Evolutionary conservation across 1,140 invertebrate genomes (phyloP), one percentile per base, ranked within the genome.

Genomic region (Argopecten irradians): DNA sequence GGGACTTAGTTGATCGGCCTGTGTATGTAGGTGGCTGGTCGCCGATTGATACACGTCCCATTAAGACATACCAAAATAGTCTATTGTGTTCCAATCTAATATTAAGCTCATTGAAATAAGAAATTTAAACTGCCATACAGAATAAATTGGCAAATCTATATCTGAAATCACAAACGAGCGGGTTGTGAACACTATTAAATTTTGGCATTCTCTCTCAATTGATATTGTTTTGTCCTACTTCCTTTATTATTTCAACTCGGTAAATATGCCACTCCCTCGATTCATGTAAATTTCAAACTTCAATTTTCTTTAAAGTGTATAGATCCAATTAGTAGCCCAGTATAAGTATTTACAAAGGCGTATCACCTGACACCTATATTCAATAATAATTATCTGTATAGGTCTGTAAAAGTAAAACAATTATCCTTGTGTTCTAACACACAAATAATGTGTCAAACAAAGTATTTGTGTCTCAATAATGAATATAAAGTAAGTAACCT

Each of bases 121-220:
- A 71, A 71, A 28, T 71, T 71, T 71, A 71, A 71, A 71, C 7
- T n/a, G 55, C 55, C 28, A 5, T 71, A 71, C 14, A n/a, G 11
- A 71, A 71, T 28, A 71, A 55, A 71, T 71, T 71, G 55, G 55
- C 55, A 71, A 28, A 71, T 71, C 55, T 71, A 16, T 71, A 71
- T 28, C 55, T 28, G n/a, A 28, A 71, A 71, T 28, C n/a, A 71
- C 55, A 71, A 71, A 71, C 5, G 55, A 71, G 22, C 28, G 55
- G 55, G 55, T 71, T 71, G 55, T 28, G 55, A 71, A 28, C 22
- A 71, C 55, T 71, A 71, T 71, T 71, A 71, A 71, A 71, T 28
- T 71, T 71, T 71, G 22, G 55, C 55, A 71, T 71, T 71, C 55
- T 71, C 55, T 71, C 55, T 71, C 55, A 16, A 71, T 71, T 71